Base-by-base conservation (phyloP, 2,113 vertebrate species). In the Furnarius figulus region DNA sequence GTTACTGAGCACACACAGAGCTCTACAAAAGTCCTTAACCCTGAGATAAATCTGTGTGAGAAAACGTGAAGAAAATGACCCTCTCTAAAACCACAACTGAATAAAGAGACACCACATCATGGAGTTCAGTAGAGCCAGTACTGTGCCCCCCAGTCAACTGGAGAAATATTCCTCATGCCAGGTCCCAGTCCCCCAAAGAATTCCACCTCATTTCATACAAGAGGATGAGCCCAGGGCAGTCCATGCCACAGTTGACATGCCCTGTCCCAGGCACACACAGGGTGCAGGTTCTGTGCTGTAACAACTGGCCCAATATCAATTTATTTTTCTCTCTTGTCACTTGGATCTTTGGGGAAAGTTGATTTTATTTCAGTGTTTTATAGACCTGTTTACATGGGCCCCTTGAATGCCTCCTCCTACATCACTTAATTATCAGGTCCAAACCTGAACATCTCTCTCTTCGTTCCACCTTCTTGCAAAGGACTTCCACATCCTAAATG, bases 1-100 rank as follows among this genome's bases (percentile, higher is more conserved):
- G n/a, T 68, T 47, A 72, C 75, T 25, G 31, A 62, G 67, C 71
- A 44, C 23, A 81, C 42, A 23, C 30, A 15, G 46, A 37, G n/a
- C 47, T 76, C 63, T 19, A 67, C 25, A 87, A 47, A 22, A 85
- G 67, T 30, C 68, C 53, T 53, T 37, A 68, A 21, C 44, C 16
- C 52, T 3, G 7, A 65, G 31, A 58, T 12, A 62, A 68, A 70
- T 19, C 49, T 14, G 24, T 0, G 3, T 0, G 3, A 39, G n/a
- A 30, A 55, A 78, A 35, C 5, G 30, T 3, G 39, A 63, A 59
- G 30, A 59, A 59, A 59, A 65, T 1, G 1, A 24, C 37, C 3
- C 1, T 8, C 56, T 20, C 39, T 52, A 81, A 83, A 88, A 22
- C 7, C 33, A 74, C 44, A 58, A 61, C 27, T 12, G 74, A 75